Evolutionary conservation across 1,140 invertebrate species (phyloP).

Genomic region (Idris sp.): DNA sequence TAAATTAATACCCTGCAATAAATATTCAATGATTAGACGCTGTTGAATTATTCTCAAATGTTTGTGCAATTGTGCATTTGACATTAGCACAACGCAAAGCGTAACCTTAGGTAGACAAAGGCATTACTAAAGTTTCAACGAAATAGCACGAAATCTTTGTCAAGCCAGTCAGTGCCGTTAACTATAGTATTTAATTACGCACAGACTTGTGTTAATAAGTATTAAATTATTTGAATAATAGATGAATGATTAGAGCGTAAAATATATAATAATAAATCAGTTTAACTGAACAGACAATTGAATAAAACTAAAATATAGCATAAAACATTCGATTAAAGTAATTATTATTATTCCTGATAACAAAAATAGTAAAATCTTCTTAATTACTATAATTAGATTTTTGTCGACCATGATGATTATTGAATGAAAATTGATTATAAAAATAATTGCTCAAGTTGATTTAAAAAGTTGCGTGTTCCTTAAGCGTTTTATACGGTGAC

Average conservation of each 20-base stretch:
- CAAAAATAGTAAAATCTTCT: no score
- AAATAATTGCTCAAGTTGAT: constrained; percentile 7
- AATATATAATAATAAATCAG: no score
- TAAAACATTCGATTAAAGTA: no score
- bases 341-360: no score
- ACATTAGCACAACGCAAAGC: constrained; percentile 10
- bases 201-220: not conserved
- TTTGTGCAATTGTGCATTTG: constrained; percentile 11
- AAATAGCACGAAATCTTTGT: constrained; percentile 13
- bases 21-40: constrained; percentile 20
- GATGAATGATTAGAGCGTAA: no score
- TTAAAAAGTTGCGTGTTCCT: constrained; percentile 4
- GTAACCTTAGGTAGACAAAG: constrained; percentile 13
- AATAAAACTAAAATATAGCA: no score
- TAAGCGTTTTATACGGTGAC: constrained; percentile 8
- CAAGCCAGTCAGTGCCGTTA: constrained; percentile 2
- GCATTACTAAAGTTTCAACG: constrained; percentile 3
- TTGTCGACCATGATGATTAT: no score
- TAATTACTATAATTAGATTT: no score
- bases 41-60: constrained; percentile 18
- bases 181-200: constrained; percentile 4
- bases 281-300: no score
- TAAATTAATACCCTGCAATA: no score
- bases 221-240: not conserved
- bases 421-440: not conserved